phyloP scores from a whole-genome alignment of 2,797 vertebrate species.

The Chrysocyon brachyurus region DNA sequence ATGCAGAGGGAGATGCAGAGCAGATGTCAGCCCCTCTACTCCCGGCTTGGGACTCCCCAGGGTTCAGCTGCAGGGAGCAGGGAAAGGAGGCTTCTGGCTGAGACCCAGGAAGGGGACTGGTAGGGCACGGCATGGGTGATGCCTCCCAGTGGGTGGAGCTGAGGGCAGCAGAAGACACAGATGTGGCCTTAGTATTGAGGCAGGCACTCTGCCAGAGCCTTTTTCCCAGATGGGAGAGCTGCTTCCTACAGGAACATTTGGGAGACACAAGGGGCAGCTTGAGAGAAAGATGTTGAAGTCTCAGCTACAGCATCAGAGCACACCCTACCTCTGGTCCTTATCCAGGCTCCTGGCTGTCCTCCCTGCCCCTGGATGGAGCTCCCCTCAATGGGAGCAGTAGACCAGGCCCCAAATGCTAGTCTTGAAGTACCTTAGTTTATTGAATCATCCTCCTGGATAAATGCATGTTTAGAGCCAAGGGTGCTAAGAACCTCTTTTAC shows the following conservation, averaged over 20 bases:
- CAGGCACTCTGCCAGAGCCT: background rate
- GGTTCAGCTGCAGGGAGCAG: background rate
- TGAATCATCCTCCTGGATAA: background rate
- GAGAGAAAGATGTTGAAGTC: background rate
- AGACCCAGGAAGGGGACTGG: background rate
- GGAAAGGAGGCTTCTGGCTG: background rate
- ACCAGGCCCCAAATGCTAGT: background rate
- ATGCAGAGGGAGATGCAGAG: background rate
- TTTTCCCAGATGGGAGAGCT: background rate
- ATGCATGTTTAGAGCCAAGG: background rate
- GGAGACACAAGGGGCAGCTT: background rate
- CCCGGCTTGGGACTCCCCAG: background rate
- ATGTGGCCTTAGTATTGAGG: background rate
- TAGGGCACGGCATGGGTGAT: background rate
- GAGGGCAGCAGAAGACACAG: background rate
- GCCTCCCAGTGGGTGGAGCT: background rate
- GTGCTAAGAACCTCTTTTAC: background rate
- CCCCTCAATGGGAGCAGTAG: background rate
- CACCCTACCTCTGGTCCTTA: background rate
- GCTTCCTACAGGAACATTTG: background rate
- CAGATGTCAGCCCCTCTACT: background rate
- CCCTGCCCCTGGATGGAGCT: background rate
- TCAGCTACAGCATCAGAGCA: background rate
- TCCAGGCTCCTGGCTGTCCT: background rate
- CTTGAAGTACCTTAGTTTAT: background rate